These are phyloP conservation scores for Sitta europaea DNA, from an alignment of 2,113 vertebrate species.

Conservation along the genomic window DNA sequence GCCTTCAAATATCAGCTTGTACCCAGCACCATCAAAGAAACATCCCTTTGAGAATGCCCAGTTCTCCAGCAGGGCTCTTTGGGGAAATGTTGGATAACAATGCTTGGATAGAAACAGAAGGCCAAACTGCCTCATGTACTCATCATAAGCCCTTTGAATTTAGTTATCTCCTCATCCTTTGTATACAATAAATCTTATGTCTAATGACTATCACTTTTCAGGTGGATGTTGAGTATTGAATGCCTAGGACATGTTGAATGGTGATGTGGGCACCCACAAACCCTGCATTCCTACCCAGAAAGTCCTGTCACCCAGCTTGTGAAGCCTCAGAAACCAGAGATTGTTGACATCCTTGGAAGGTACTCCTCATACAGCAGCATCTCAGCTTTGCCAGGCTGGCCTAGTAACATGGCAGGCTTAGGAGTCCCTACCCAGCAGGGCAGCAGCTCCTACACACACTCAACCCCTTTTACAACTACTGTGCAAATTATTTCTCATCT, in stretches of 20 bases:
- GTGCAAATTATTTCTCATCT: not conserved
- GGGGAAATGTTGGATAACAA: not conserved
- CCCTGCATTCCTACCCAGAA: not conserved
- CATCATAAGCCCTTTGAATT: not conserved
- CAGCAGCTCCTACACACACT: not conserved
- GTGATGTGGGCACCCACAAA: not conserved
- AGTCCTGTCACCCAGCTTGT: not conserved
- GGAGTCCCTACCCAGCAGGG: too few species aligned
- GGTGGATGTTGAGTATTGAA: not conserved
- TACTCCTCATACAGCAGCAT: not conserved
- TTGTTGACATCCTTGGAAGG: not conserved
- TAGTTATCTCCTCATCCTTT: not conserved
- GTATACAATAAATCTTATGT: not conserved
- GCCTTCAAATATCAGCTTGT: not conserved
- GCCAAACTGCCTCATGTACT: not conserved
- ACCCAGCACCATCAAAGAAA: not conserved
- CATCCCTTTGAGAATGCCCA: not conserved
- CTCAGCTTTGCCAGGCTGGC: not conserved
- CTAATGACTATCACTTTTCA: not conserved
- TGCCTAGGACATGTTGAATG: fast-evolving
- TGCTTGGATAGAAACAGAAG: not conserved
- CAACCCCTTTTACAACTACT: not conserved
- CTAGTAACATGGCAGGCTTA: not conserved
- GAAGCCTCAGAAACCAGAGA: not conserved
- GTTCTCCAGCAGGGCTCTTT: not conserved